Conservation (phyloP, 1,140 invertebrate genomes). For the Ephestia elutella region DNA sequence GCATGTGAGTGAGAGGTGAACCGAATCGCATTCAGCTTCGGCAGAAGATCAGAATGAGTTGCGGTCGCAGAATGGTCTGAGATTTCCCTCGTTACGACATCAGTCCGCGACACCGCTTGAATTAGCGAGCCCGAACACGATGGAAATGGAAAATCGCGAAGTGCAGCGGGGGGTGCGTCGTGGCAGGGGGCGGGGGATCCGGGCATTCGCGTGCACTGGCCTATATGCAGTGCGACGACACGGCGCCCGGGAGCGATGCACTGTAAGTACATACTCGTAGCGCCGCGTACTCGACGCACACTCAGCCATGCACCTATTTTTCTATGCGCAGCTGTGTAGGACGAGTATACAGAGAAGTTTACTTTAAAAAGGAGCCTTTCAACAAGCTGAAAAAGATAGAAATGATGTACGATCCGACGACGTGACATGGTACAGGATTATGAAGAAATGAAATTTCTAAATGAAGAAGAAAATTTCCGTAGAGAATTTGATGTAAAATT, state of each 20-base stretch:
- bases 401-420: conserved; percentile 35
- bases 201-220: conserved; percentile 69
- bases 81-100: conserved; percentile 54
- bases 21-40: neutral
- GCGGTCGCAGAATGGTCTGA: conserved; percentile 36
- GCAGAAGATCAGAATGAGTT: conserved; percentile 24
- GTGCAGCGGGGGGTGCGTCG: conserved; percentile 37
- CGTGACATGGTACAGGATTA: too few relatives aligned
- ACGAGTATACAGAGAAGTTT: conserved; percentile 52
- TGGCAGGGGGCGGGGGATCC: conserved; percentile 31
- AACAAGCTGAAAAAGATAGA: conserved; percentile 51
- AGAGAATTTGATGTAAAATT: too few relatives aligned
- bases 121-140: conserved; percentile 52
- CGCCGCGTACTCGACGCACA: conserved; percentile 62
- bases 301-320: conserved; percentile 62
- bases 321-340: conserved; percentile 51
- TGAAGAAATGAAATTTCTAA: too few relatives aligned
- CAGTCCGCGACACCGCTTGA: conserved; percentile 33
- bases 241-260: conserved; percentile 69
- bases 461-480: too few relatives aligned
- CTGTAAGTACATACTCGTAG: conserved; percentile 59
- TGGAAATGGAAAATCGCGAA: conserved; percentile 71
- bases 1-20: neutral
- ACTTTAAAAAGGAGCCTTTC: conserved; percentile 55
- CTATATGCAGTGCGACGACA: conserved; percentile 73